A percentile compares a stretch with the other conserved stretches of the same genome.
Evolutionary conservation across 2,797 vertebrate genomes (phyloP).

Genomic region (Pitangus sulphuratus): DNA sequence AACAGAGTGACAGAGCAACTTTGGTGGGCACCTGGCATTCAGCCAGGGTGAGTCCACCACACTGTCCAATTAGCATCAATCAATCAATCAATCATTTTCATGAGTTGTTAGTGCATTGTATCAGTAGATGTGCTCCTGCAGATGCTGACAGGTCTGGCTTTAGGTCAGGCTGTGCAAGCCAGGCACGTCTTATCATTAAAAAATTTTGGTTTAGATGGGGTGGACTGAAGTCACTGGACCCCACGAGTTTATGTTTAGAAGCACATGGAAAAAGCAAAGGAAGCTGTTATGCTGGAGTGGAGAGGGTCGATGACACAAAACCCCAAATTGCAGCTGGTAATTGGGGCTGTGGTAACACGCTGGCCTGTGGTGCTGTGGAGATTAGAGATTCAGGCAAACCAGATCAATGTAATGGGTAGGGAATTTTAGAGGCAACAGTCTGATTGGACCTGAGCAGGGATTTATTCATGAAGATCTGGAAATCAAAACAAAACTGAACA

Average conservation of each 20-base stretch:
- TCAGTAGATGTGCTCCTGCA: not conserved
- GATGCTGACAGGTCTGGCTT: not conserved
- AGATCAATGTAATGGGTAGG: not conserved
- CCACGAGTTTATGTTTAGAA: not conserved
- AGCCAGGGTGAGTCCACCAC: not conserved
- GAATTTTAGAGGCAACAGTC: not conserved
- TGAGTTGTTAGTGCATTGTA: not conserved
- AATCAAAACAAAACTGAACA: conserved; percentile 14
- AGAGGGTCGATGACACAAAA: rapidly evolving
- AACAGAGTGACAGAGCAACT: not conserved
- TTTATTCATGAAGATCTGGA: conserved; percentile 27
- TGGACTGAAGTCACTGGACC: not conserved
- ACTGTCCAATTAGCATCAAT: not conserved
- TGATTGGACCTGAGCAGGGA: not conserved
- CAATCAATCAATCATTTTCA: not conserved
- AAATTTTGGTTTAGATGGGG: not conserved
- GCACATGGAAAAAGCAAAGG: not conserved
- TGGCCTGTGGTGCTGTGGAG: not conserved
- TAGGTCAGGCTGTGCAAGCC: not conserved
- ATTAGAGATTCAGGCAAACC: not conserved
- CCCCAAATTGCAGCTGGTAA: not conserved
- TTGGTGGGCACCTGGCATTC: not conserved
- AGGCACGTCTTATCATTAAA: rapidly evolving
- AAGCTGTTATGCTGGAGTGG: not conserved
- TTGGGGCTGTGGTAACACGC: not conserved